Evolutionary conservation across 2,888 invertebrate species (phyloP), one percentile per base, ranked within the genome.

Genomic region (Aquatica leii): DNA sequence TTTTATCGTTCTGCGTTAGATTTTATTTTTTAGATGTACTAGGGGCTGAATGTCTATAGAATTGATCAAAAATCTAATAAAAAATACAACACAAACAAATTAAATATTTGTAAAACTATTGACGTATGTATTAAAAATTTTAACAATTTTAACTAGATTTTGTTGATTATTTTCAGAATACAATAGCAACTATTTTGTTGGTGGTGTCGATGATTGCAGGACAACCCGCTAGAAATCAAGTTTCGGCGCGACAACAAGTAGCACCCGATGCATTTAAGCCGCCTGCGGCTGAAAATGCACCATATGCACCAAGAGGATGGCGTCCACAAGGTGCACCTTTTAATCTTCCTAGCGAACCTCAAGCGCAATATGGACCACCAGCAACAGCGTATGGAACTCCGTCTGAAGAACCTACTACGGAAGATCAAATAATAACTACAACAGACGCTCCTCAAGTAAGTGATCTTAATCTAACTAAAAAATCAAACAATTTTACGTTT

Each of bases 231-330:
- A 70, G 71, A 3, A 78, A 76, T 61, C 77, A 79, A 35, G 76
- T 74, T 63, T 75, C 74, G 58, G 79, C 78, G 1, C 77, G 76
- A 14, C 78, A 79, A 59, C 54, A 49, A 20, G 40, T 18, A 31
- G 50, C 55, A 43, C 48, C 63, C 21, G 52, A 17, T 34, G 46
- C 59, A 20, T 21, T 43, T 6, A 15, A 55, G 31, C 55, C 78
- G 49, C 34, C 58, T 34, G 43, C 62, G 17, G 49, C 65, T 15
- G 50, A 56, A 50, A 53, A 49, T 0, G 79, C 78, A 4, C 82
- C 83, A 1, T 85, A 84, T 64, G 62, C 73, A 17, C 72, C 83
- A 1, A 79, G 83, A 11, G 83, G 82, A 24, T 84, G 82, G 81
- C 79, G 73, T 62, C 84, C 85, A 18, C 72, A 77, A 9, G 84